Evolutionary conservation across 2,797 vertebrate species (phyloP).

Genomic region (Spondyliosoma cantharus): DNA sequence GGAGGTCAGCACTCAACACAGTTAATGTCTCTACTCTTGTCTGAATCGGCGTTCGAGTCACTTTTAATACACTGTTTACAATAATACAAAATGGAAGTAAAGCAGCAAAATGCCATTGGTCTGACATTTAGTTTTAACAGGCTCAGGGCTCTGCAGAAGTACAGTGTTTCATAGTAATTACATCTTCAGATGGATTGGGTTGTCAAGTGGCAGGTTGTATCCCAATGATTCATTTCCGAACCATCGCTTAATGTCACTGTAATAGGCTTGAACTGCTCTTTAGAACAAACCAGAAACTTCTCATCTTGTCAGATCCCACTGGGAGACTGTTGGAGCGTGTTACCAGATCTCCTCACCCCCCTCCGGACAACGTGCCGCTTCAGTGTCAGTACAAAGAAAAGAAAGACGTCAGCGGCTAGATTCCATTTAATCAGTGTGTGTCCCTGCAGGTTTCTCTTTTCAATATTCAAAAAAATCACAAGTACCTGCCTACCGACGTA

Average conservation of each 20-base stretch:
- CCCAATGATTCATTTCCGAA: background rate
- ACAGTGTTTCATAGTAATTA: background rate
- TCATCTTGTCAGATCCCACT: background rate
- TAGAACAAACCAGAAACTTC: background rate
- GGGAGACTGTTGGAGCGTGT: background rate
- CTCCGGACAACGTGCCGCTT: background rate
- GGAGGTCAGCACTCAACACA: too few species aligned
- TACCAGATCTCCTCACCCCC: background rate
- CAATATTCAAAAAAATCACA: background rate
- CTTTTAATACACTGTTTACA: too few species aligned
- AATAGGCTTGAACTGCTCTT: background rate
- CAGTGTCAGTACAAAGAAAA: background rate
- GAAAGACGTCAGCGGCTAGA: background rate
- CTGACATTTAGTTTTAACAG: too few species aligned
- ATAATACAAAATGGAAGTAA: too few species aligned
- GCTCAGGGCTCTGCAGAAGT: too few species aligned
- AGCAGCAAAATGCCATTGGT: too few species aligned
- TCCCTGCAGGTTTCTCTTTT: background rate
- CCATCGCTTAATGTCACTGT: background rate
- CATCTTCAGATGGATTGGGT: background rate
- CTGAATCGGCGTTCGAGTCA: too few species aligned
- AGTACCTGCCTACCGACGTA: background rate
- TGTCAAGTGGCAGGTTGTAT: background rate
- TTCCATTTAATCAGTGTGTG: background rate
- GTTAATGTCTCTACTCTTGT: too few species aligned